These are phyloP conservation scores for Euthynnus affinis DNA, from an alignment of 2,797 vertebrate genomes.

Conservation along the genomic window DNA sequence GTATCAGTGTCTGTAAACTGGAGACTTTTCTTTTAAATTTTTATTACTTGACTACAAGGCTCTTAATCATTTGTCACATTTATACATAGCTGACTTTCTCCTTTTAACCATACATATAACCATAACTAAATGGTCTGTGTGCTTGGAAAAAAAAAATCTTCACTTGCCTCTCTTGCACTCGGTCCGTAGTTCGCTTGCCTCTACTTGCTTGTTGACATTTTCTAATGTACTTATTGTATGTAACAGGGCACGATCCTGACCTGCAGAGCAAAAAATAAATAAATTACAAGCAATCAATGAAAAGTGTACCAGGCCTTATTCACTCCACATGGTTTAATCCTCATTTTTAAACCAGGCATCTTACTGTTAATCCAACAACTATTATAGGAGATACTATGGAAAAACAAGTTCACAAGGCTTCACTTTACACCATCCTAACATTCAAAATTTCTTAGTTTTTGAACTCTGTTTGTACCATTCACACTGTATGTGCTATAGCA, in stretches of 20 bases:
- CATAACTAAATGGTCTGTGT: background rate
- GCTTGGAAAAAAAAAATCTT: background rate
- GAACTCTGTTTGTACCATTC: background rate
- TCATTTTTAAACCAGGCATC: background rate
- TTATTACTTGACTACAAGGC: too few relatives aligned
- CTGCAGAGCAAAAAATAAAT: conserved; percentile 51
- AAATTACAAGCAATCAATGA: background rate
- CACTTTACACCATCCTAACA: background rate
- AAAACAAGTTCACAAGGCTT: background rate
- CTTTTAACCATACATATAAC: background rate
- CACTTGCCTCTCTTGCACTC: conserved; percentile 70
- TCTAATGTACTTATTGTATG: conserved; percentile 59
- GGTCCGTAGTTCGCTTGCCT: conserved; percentile 46
- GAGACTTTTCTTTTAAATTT: too few relatives aligned
- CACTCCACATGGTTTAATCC: background rate
- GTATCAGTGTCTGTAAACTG: too few relatives aligned
- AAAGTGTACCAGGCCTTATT: background rate
- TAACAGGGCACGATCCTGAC: conserved; percentile 52
- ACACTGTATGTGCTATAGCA: too few relatives aligned
- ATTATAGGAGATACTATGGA: background rate
- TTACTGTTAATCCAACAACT: background rate
- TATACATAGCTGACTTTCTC: too few relatives aligned
- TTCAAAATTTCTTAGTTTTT: background rate
- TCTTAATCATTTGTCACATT: too few relatives aligned
- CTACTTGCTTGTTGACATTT: conserved; percentile 35